Percentiles rank a stretch among this genome's conserved stretches.
Conservation (phyloP, 2,888 invertebrate genomes). For the Pyrocoelia pectoralis region DNA sequence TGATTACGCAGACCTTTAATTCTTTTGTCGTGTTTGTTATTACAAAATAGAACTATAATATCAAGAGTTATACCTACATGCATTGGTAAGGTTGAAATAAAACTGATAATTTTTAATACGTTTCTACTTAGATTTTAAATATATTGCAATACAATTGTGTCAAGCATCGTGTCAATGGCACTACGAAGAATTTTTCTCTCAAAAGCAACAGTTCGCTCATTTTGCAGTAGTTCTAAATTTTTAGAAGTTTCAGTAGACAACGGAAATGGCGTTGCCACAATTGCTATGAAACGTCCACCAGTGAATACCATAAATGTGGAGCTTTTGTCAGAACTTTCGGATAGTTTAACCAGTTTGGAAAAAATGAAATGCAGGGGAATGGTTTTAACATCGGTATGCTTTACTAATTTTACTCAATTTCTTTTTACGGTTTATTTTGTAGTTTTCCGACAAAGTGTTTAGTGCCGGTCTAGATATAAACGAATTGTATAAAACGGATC, state of each 20-base stretch:
- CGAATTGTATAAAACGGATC: conserved; percentile 86
- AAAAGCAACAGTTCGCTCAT: neutral
- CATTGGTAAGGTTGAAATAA: too few species aligned
- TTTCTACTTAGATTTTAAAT: too few species aligned
- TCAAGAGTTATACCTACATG: too few species aligned
- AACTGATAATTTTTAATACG: too few species aligned
- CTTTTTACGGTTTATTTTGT: conserved; percentile 39
- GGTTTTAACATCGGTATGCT: conserved; percentile 80
- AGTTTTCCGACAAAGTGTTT: conserved; percentile 77
- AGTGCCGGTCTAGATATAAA: conserved; percentile 85
- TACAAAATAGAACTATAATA: too few species aligned
- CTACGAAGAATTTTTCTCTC: too few species aligned
- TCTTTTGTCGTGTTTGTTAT: too few species aligned
- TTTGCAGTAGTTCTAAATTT: conserved; percentile 9
- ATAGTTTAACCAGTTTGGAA: conserved; percentile 70
- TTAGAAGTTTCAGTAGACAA: conserved; percentile 21
- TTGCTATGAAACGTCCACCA: conserved; percentile 79
- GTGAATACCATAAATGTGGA: conserved; percentile 85
- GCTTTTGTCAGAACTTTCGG: conserved; percentile 70
- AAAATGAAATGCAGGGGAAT: conserved; percentile 75
- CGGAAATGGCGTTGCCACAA: conserved; percentile 70
- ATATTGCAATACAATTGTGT: too few species aligned
- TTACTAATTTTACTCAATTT: neutral
- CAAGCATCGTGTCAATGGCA: too few species aligned
- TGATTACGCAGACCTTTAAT: too few species aligned